Conservation (phyloP, 2,888 invertebrate genomes). For the Phaedon cochleariae region DNA sequence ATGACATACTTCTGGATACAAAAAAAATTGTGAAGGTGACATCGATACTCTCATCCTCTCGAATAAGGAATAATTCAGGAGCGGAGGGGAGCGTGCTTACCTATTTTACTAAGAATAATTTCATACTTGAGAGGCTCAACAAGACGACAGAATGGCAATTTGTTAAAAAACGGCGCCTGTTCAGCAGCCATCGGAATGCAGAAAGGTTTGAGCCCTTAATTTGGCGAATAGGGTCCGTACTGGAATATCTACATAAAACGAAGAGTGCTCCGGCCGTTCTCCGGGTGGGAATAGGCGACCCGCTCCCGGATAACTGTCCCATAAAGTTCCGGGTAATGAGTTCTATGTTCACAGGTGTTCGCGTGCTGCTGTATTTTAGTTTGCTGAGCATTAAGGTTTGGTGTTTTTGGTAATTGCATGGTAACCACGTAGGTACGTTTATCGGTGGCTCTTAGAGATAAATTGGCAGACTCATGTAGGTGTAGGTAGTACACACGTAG, state of each 20-base stretch:
- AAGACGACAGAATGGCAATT: not conserved
- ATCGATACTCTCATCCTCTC: too few relatives aligned
- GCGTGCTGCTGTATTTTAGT: conserved; percentile 50
- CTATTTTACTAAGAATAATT: too few relatives aligned
- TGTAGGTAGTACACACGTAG: not conserved
- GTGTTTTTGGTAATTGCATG: conserved; percentile 45
- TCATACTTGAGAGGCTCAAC: not conserved
- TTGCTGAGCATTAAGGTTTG: conserved; percentile 42
- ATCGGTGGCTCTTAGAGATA: conserved; percentile 29
- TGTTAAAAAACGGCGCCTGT: conserved; percentile 6
- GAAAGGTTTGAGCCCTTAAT: conserved; percentile 37
- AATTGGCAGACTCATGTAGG: conserved; percentile 25
- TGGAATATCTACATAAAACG: conserved; percentile 47
- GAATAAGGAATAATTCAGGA: too few relatives aligned
- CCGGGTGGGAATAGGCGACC: conserved; percentile 41
- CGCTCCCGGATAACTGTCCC: conserved; percentile 51
- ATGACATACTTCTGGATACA: too few relatives aligned
- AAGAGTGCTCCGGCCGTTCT: conserved; percentile 42
- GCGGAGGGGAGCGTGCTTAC: too few relatives aligned
- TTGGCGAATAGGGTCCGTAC: conserved; percentile 31
- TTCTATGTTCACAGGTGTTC: conserved; percentile 54
- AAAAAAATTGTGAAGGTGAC: too few relatives aligned
- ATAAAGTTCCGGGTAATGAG: conserved; percentile 52
- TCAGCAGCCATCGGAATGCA: conserved; percentile 32
- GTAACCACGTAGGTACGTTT: conserved; percentile 30